A percentile compares a stretch with the other conserved stretches of the same genome.
Evolutionary conservation across 2,113 vertebrate species (phyloP).

Genomic region (Gadus chalcogrammus): DNA sequence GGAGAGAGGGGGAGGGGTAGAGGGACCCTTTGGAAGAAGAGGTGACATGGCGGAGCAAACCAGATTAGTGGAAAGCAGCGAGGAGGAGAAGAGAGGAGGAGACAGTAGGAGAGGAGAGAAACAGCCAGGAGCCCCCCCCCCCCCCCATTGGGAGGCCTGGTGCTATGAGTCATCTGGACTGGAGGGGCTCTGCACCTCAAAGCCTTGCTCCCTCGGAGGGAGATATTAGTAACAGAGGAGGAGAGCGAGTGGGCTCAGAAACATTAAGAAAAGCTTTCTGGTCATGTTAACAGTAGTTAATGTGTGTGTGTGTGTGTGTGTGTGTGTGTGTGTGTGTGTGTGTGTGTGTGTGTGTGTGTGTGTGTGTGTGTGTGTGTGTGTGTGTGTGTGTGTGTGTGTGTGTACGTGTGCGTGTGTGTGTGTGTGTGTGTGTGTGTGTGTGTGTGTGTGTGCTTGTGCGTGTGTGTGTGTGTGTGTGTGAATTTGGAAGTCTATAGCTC

Average conservation of each 20-base stretch:
- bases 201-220: conserved; percentile 25
- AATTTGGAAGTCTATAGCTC: conserved; percentile 33
- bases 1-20: not conserved
- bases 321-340: too few relatives aligned
- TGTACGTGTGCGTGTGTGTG: too few relatives aligned
- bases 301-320: too few relatives aligned
- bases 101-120: conserved; percentile 5
- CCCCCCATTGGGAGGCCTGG: conserved; percentile 31
- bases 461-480: not conserved
- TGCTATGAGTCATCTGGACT: conserved; percentile 51
- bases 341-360: too few relatives aligned
- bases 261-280: conserved; percentile 17
- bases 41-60: conserved; percentile 32
- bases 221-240: conserved; percentile 32
- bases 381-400: not conserved
- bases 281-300: not conserved
- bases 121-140: conserved; percentile 16
- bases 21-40: not conserved
- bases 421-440: too few relatives aligned
- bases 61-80: conserved; percentile 34
- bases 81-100: not conserved
- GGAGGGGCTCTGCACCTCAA: conserved; percentile 15
- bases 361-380: too few relatives aligned
- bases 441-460: too few relatives aligned
- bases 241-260: conserved; percentile 32